Evolutionary conservation across 2,797 vertebrate species (phyloP).

Genomic region (Urophycis tenuis): DNA sequence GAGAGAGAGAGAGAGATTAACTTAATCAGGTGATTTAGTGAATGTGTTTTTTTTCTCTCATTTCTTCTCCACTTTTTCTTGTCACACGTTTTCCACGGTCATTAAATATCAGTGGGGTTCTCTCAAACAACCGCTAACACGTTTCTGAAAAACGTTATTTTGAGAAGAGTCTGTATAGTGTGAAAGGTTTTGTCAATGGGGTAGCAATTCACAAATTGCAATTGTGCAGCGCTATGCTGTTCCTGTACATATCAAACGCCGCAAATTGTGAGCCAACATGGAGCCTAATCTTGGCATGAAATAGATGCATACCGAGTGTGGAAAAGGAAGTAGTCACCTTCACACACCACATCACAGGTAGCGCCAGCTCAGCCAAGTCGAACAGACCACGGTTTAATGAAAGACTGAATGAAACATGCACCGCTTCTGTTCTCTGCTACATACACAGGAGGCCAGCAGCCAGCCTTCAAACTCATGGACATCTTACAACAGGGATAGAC

Average conservation of each 20-base stretch:
- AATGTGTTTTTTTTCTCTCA: not conserved
- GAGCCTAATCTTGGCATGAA: not conserved
- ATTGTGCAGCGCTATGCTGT: not conserved
- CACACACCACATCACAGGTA: not conserved
- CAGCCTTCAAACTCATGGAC: not conserved
- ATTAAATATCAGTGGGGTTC: not conserved
- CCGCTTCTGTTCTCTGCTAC: not conserved
- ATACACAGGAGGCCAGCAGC: not conserved
- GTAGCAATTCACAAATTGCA: not conserved
- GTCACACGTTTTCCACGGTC: not conserved
- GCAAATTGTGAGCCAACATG: not conserved
- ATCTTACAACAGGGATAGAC: not conserved
- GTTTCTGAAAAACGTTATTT: not conserved
- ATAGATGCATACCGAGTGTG: not conserved
- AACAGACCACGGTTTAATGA: not conserved
- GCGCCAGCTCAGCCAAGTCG: not conserved
- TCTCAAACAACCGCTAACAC: not conserved
- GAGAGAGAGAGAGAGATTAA: not conserved
- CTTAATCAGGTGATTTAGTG: constrained; percentile 2
- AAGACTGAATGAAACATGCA: not conserved
- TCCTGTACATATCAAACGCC: not conserved
- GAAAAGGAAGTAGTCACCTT: not conserved
- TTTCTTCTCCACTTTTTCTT: not conserved
- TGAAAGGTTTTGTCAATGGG: not conserved
- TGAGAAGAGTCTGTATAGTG: not conserved